Evolutionary conservation across 2,113 vertebrate genomes (phyloP).

Genomic region (Castor canadensis): DNA sequence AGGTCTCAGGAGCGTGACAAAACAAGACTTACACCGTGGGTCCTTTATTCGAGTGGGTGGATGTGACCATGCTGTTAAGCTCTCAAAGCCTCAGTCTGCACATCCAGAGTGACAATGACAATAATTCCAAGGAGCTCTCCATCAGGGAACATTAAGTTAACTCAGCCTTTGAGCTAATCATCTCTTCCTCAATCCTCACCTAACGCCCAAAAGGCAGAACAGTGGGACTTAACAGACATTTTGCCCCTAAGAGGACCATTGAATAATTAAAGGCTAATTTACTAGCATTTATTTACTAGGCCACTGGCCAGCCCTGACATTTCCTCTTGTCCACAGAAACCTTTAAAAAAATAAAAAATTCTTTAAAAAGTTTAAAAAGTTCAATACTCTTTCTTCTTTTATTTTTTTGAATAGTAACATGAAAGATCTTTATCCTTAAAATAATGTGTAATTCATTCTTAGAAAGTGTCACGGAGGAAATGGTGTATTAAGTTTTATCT

Average conservation of each 20-base stretch:
- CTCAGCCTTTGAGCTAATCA: not conserved
- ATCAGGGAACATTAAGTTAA: not conserved
- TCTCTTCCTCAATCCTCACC: not conserved
- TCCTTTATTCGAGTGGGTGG: too few species aligned
- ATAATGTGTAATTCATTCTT: not conserved
- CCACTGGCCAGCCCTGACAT: not conserved
- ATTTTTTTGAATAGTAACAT: not conserved
- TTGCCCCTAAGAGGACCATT: not conserved
- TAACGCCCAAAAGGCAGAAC: not conserved
- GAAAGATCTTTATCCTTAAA: constrained; percentile 29
- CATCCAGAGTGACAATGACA: not conserved
- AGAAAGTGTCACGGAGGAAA: not conserved
- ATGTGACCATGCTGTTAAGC: not conserved
- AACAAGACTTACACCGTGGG: not conserved
- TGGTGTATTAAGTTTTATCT: constrained; percentile 40
- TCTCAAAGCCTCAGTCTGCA: not conserved
- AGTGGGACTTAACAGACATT: not conserved
- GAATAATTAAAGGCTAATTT: not conserved
- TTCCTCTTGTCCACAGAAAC: not conserved
- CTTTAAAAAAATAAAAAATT: not conserved
- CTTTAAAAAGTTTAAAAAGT: not conserved
- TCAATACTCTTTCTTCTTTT: not conserved
- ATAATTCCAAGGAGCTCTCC: not conserved
- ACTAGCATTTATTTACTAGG: too few species aligned
- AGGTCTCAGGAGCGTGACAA: not conserved